Evolutionary conservation across 1,140 invertebrate species (phyloP).

Genomic region (Drosophila mauritiana): DNA sequence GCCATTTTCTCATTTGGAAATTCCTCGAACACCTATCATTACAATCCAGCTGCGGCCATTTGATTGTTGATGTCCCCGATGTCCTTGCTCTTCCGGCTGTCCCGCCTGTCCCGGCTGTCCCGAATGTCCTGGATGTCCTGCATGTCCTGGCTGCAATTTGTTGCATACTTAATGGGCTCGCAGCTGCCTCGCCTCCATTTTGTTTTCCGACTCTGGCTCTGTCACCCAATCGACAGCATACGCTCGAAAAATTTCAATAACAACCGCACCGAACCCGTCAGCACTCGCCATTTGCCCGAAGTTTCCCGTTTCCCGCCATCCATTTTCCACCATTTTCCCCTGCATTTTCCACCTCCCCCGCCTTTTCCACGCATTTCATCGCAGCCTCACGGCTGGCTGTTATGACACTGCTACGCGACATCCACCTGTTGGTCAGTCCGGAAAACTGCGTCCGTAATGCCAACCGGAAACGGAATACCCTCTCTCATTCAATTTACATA

Average conservation of each 20-base stretch:
- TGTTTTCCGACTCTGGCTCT: slow-evolving; percentile 23
- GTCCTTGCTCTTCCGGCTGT: neutral
- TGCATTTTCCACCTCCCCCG: neutral
- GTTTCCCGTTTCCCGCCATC: slow-evolving; percentile 3
- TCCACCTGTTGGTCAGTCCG: slow-evolving; percentile 53
- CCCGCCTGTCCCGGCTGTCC: neutral
- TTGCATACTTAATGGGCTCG: slow-evolving; percentile 62
- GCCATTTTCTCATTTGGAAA: slow-evolving; percentile 14
- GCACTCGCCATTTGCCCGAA: slow-evolving; percentile 35
- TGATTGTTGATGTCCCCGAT: slow-evolving; percentile 32
- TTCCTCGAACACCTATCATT: slow-evolving; percentile 19
- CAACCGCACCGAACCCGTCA: slow-evolving; percentile 35
- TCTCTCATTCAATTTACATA: neutral
- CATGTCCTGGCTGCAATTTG: slow-evolving; percentile 46
- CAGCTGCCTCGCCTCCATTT: neutral
- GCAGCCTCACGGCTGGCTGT: slow-evolving; percentile 21
- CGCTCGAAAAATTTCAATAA: slow-evolving; percentile 77
- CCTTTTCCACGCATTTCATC: neutral
- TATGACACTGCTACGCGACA: slow-evolving; percentile 27
- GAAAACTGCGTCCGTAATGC: neutral
- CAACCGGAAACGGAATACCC: slow-evolving; percentile 4
- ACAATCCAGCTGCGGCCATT: slow-evolving; percentile 28
- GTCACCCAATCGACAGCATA: slow-evolving; percentile 59
- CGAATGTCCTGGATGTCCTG: slow-evolving; percentile 6
- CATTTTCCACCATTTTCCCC: neutral